Evolutionary conservation across 2,113 vertebrate species (phyloP).

Genomic region (Edolisoma coerulescens): DNA sequence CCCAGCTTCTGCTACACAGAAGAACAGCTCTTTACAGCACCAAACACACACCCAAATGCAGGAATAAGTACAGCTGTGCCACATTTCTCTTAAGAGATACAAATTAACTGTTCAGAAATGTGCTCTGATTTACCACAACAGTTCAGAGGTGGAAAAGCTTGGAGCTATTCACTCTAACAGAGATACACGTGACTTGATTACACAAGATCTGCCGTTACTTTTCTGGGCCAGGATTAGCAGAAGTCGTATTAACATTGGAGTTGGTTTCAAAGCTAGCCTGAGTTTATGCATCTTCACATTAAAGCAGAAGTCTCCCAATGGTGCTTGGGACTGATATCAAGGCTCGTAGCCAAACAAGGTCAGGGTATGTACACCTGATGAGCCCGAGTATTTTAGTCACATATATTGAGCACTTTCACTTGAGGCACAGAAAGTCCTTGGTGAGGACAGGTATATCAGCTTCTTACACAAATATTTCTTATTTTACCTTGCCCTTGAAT

Average conservation of each 20-base stretch:
- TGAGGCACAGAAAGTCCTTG: neutral
- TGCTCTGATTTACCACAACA: neutral
- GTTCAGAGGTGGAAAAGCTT: neutral
- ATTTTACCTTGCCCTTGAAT: neutral
- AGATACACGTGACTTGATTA: neutral
- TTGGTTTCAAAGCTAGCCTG: neutral
- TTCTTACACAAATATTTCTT: neutral
- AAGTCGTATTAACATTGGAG: neutral
- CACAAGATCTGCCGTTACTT: neutral
- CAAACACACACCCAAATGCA: neutral
- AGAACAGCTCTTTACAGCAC: neutral
- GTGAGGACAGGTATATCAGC: neutral
- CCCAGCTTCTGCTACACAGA: neutral
- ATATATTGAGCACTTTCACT: neutral
- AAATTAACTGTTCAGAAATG: neutral
- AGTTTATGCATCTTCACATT: neutral
- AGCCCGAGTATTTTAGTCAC: neutral
- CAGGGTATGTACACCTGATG: neutral
- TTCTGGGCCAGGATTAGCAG: neutral
- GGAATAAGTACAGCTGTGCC: neutral
- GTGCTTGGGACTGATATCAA: neutral
- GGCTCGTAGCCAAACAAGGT: neutral
- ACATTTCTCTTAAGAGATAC: neutral
- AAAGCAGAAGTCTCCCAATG: neutral
- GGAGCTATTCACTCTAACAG: neutral